Evolutionary conservation across 1,140 invertebrate genomes (phyloP).

Genomic region (Pemphigus obesinymphae): DNA sequence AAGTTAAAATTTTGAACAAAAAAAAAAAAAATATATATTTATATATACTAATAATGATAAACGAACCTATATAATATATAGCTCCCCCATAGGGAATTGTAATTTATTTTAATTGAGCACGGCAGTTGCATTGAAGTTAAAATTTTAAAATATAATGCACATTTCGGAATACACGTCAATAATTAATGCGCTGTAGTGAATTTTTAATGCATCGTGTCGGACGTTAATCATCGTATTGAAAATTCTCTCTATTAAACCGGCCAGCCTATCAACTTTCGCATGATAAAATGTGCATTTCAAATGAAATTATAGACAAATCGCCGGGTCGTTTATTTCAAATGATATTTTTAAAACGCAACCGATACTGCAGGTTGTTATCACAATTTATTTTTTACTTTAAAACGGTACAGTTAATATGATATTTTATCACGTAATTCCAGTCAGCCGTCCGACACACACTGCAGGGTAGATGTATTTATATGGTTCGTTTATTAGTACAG

Average conservation of each 20-base stretch:
- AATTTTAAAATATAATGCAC: background rate
- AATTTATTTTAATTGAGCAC: background rate
- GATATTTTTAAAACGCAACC: background rate
- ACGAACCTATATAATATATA: too few species aligned
- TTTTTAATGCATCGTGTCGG: background rate
- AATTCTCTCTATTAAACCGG: background rate
- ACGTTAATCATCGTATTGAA: background rate
- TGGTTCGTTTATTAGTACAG: background rate
- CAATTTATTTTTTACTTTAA: too few species aligned
- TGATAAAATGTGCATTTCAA: background rate
- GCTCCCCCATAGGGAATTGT: background rate
- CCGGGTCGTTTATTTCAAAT: background rate
- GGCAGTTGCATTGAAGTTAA: background rate
- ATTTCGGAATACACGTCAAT: background rate
- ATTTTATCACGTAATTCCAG: background rate
- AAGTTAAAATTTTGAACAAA: too few species aligned
- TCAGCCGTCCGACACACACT: too few species aligned
- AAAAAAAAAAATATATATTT: too few species aligned
- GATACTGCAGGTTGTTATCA: too few species aligned
- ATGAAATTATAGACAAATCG: background rate
- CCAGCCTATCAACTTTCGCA: background rate
- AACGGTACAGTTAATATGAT: background rate
- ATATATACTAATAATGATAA: too few species aligned
- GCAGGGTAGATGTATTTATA: background rate
- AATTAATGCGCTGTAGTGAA: background rate